phyloP scores from a whole-genome alignment of 2,888 invertebrate species.

The Andrena marginata region DNA sequence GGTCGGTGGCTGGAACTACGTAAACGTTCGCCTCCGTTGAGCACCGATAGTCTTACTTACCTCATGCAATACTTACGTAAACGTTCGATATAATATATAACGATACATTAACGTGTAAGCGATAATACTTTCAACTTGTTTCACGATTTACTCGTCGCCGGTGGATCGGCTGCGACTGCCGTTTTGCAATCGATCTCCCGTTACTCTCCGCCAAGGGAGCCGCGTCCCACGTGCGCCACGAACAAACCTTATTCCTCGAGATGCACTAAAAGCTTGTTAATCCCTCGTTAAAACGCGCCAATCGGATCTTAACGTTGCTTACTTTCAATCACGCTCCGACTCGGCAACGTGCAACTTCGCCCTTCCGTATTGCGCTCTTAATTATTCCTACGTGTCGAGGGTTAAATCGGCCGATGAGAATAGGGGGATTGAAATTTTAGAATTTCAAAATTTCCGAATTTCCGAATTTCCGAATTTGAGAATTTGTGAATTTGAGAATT shows the following conservation, averaged over 20 bases:
- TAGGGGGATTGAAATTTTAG: too few species aligned
- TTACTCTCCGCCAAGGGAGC: slow-evolving; percentile 28
- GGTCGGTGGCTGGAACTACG: slow-evolving; percentile 61
- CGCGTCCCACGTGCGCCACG: slow-evolving; percentile 10
- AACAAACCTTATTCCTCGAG: neutral
- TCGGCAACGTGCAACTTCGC: neutral
- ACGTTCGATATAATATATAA: slow-evolving; percentile 72
- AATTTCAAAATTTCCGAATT: neutral
- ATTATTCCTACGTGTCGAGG: too few species aligned
- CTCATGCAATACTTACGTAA: slow-evolving; percentile 69
- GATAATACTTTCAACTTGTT: slow-evolving; percentile 84
- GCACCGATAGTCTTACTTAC: slow-evolving; percentile 70
- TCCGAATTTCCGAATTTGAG: neutral
- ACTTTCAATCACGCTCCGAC: neutral
- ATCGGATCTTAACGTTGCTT: neutral
- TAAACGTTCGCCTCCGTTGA: slow-evolving; percentile 65
- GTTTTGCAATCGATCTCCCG: neutral
- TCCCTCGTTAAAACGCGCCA: neutral
- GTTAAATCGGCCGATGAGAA: too few species aligned
- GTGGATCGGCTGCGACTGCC: slow-evolving; percentile 21
- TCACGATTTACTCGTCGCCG: slow-evolving; percentile 47
- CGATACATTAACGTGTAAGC: slow-evolving; percentile 80
- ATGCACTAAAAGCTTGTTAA: neutral
- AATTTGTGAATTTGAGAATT: neutral
- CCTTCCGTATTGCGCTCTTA: neutral